These are phyloP conservation scores for Grammatotria lemairii DNA, from an alignment of 2,113 vertebrate genomes.

Conservation along the genomic window DNA sequence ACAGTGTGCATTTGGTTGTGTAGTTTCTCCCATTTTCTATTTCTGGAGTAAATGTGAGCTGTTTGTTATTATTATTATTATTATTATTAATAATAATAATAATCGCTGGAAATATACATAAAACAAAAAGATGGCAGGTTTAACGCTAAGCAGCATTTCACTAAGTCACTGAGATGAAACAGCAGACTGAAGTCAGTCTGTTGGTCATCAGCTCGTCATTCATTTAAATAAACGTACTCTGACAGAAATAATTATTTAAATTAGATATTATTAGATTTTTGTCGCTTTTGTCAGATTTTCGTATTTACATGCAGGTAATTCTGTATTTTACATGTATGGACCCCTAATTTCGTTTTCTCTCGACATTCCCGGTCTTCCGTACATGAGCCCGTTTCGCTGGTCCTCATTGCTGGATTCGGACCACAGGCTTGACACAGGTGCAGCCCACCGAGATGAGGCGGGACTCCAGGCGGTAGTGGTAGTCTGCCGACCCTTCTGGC, in stretches of 20 bases:
- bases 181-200: neutral
- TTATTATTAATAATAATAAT: neutral
- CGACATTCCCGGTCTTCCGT: neutral
- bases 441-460: constrained; percentile 80
- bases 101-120: fast-evolving
- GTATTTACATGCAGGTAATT: neutral
- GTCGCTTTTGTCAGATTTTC: neutral
- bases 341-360: neutral
- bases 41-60: neutral
- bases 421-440: constrained; percentile 69
- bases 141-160: neutral
- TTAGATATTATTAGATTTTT: neutral
- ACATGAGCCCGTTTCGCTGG: neutral
- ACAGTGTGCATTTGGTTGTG: neutral
- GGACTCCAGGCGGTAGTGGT: constrained; percentile 76
- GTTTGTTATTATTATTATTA: neutral
- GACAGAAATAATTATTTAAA: neutral
- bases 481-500: neutral
- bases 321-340: neutral
- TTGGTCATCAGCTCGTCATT: neutral
- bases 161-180: neutral
- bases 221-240: neutral
- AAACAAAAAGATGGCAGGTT: neutral
- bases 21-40: neutral
- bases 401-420: constrained; percentile 35